Evolutionary conservation across 2,797 vertebrate species (phyloP).

Genomic region (Rhynchotus rufescens): DNA sequence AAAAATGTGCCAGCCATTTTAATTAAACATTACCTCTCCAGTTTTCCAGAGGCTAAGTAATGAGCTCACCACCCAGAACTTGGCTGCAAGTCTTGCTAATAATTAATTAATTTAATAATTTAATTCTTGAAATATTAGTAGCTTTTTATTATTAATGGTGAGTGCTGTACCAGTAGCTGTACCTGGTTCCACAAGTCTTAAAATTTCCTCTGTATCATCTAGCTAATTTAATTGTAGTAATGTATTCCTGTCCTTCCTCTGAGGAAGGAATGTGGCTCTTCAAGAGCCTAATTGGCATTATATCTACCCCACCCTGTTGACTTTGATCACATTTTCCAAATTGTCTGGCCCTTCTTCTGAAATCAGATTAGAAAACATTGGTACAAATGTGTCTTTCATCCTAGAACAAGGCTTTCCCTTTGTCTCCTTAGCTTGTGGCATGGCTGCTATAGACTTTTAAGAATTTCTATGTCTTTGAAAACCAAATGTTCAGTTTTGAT

Average conservation of each 20-base stretch:
- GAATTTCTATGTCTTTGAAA: conserved; percentile 27
- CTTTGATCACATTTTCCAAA: conserved; percentile 23
- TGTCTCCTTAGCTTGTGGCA: background rate
- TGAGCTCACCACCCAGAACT: background rate
- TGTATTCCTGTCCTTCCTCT: conserved; percentile 6
- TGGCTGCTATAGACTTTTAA: background rate
- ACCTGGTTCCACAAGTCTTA: conserved; percentile 2
- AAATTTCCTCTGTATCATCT: background rate
- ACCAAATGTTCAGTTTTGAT: background rate
- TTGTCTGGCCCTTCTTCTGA: conserved; percentile 32
- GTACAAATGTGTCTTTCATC: conserved; percentile 28
- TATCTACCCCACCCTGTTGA: background rate
- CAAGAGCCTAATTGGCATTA: background rate
- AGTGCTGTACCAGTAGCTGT: background rate
- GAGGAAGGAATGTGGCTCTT: conserved; percentile 45
- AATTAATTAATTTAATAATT: background rate
- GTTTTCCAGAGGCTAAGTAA: background rate
- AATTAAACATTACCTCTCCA: background rate
- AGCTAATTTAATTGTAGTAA: background rate
- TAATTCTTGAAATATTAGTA: background rate
- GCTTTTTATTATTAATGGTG: background rate
- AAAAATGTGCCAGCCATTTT: background rate
- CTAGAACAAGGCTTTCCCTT: conserved; percentile 13
- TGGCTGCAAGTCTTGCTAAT: background rate
- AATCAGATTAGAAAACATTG: conserved; percentile 12